Base-by-base conservation (phyloP, 2,113 vertebrate species). In the Eleginops maclovinus region DNA sequence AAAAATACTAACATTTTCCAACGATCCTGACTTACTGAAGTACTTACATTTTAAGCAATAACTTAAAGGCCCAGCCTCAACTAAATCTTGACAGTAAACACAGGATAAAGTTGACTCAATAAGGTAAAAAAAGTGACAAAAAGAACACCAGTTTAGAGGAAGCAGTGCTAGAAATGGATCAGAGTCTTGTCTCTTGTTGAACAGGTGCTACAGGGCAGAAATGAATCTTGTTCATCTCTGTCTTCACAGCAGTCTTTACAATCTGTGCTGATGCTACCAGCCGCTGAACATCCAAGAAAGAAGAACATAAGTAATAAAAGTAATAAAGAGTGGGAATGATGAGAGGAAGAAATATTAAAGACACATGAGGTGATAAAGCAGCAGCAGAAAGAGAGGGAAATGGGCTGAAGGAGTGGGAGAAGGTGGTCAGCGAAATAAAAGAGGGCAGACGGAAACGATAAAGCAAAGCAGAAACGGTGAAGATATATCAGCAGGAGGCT, bases 381-480 rank as follows among this genome's bases (percentile, higher is more conserved):
- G 22, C n/a, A 40, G 46, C 6, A 26, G 41, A 44, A 47, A 24
- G 14, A 19, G 69, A 40, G 26, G 59, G 46, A 36, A 60, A 64
- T 26, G 22, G 24, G 22, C 22, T n/a, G 53, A 58, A 64, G 54
- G 31, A 63, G 51, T 17, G 31, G 22, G n/a, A 64, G 24, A 28
- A 44, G n/a, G n/a, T n/a, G n/a, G n/a, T n/a, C n/a, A 43, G 53
- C 22, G 17, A 43, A 44, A 44, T 56, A 64, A 53, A 47, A 24
- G 49, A 14, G 44, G 9, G 17, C 4, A 16, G 9, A 69, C 28
- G 60, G 61, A 64, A 55, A 66, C 31, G 43, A 81, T 65, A 53
- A 79, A 66, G 46, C 44, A 53, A 13, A 59, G 53, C 47, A 53
- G 16, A 65, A 62, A 60, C 56, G 24, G 67, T 53, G 67, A 62